phyloP scores from a whole-genome alignment of 2,888 invertebrate species.

The Acronicta leporina region DNA sequence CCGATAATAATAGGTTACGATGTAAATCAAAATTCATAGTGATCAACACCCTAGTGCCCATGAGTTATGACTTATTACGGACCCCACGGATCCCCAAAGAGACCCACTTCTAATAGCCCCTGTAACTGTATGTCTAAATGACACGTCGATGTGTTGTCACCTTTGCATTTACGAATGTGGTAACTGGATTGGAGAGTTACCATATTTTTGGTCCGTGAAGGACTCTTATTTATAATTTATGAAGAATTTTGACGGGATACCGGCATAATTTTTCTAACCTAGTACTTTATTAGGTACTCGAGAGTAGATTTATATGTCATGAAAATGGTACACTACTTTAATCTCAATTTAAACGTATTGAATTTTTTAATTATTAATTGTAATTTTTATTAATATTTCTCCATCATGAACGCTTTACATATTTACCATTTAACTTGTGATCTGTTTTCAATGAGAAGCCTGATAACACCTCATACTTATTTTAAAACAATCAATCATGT shows the following conservation, averaged over 20 bases:
- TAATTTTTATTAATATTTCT: too few species aligned
- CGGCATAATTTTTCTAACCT: too few species aligned
- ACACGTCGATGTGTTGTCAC: slow-evolving; percentile 85
- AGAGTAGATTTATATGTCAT: too few species aligned
- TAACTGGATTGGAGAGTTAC: slow-evolving; percentile 61
- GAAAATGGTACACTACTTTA: too few species aligned
- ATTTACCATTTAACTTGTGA: too few species aligned
- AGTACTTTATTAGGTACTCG: too few species aligned
- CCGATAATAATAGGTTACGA: slow-evolving; percentile 77
- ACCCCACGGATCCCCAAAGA: slow-evolving; percentile 57
- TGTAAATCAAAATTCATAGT: slow-evolving; percentile 78
- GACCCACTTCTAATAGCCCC: slow-evolving; percentile 79
- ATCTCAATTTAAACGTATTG: too few species aligned
- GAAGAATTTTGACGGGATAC: too few species aligned
- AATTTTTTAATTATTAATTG: too few species aligned
- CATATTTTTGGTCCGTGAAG: slow-evolving; percentile 11
- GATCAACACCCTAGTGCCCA: slow-evolving; percentile 74
- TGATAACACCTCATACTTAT: background rate
- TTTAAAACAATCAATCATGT: slow-evolving; percentile 9
- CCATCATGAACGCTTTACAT: too few species aligned
- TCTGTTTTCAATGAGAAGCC: background rate
- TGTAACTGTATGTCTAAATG: slow-evolving; percentile 79
- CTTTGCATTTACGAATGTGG: slow-evolving; percentile 82
- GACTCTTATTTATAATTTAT: background rate
- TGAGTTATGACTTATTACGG: slow-evolving; percentile 86